Evolutionary conservation across 2,797 vertebrate species (phyloP).

Genomic region (Coracias cyanogaster): DNA sequence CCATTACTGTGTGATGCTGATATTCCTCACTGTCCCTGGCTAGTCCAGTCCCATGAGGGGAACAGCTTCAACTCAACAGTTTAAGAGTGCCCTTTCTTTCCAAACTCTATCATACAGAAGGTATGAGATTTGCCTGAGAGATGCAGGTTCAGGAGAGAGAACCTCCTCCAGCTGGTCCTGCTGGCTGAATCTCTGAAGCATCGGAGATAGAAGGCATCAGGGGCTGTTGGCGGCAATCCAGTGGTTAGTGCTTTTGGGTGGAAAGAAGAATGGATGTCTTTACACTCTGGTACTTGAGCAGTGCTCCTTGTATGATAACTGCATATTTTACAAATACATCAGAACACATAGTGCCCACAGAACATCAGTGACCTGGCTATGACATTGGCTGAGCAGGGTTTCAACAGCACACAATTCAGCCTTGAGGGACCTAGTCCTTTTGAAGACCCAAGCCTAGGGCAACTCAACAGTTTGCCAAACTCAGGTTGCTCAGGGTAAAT

Average conservation of each 20-base stretch:
- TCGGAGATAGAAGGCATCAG: neutral
- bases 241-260: neutral
- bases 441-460: neutral
- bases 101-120: neutral
- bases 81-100: neutral
- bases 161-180: neutral
- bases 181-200: neutral
- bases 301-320: neutral
- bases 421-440: neutral
- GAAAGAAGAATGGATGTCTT: neutral
- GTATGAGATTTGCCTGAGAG: neutral
- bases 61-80: neutral
- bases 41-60: fast-evolving
- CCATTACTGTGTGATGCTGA: neutral
- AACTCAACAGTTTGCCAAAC: neutral
- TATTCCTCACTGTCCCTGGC: neutral
- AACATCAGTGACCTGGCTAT: neutral
- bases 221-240: neutral
- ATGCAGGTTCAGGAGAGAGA: neutral
- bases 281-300: neutral
- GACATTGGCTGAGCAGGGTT: neutral
- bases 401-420: neutral
- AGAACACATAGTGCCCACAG: neutral
- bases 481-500: neutral
- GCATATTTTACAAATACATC: neutral